Percentiles rank a stretch among this genome's conserved stretches.
Evolutionary conservation across 2,888 invertebrate species (phyloP).

Genomic region (Phalangium opilio): DNA sequence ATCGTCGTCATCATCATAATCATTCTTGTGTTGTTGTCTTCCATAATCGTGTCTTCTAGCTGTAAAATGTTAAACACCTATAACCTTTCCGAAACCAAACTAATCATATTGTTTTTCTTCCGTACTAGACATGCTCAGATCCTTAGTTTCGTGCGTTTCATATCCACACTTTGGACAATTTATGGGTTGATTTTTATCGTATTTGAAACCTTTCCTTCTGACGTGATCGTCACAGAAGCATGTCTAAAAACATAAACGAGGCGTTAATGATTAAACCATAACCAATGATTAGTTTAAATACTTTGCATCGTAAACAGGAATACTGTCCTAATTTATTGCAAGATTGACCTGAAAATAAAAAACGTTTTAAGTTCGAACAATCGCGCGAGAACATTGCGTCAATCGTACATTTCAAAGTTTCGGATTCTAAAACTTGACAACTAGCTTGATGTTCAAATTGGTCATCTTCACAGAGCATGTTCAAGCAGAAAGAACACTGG

Average conservation of each 20-base stretch:
- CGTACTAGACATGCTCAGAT: slow-evolving; percentile 79
- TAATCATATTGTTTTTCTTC: slow-evolving; percentile 32
- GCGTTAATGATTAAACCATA: no score
- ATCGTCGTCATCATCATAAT: no score
- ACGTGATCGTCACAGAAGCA: slow-evolving; percentile 97
- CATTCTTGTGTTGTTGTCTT: slow-evolving; percentile 39
- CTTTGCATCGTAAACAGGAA: slow-evolving; percentile 84
- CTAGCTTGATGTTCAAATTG: slow-evolving; percentile 96
- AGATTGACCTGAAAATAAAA: slow-evolving; percentile 51
- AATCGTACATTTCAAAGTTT: slow-evolving; percentile 74
- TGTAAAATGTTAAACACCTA: slow-evolving; percentile 28
- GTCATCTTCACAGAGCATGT: slow-evolving; percentile 75
- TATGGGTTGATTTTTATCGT: slow-evolving; percentile 61
- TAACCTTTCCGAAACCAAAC: not conserved
- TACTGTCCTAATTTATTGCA: slow-evolving; percentile 89
- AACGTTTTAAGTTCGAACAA: slow-evolving; percentile 14
- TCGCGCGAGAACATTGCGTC: slow-evolving; percentile 3
- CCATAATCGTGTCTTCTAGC: slow-evolving; percentile 78
- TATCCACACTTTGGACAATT: slow-evolving; percentile 91
- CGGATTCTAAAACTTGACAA: slow-evolving; percentile 85
- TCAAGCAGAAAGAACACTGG: slow-evolving; percentile 76
- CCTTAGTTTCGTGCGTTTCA: slow-evolving; percentile 82
- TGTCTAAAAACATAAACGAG: slow-evolving; percentile 32
- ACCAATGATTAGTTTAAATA: slow-evolving; percentile 22
- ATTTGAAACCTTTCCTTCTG: slow-evolving; percentile 73